Conservation (phyloP, 2,113 vertebrate species). For the Platysteira castanea region DNA sequence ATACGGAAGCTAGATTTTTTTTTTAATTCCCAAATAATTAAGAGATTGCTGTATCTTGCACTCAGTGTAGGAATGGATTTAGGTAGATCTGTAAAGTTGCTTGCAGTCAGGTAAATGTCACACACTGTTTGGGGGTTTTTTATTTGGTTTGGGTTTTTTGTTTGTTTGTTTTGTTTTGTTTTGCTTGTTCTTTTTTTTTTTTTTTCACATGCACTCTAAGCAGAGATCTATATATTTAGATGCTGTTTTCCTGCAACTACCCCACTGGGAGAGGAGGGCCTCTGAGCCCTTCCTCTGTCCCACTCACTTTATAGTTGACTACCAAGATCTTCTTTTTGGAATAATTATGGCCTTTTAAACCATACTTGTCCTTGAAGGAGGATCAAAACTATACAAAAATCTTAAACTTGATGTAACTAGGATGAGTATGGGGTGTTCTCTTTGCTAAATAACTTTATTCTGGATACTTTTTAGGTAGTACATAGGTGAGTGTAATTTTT, state of each 20-base stretch:
- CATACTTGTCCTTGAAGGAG: not conserved
- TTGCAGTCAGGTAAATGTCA: not conserved
- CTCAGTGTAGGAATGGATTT: not conserved
- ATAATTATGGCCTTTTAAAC: not conserved
- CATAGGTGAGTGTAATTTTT: not conserved
- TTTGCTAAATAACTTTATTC: not conserved
- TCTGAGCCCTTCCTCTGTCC: not conserved
- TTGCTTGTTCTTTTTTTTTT: not conserved
- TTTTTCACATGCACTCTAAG: fast-evolving
- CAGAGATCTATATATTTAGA: not conserved
- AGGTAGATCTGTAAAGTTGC: not conserved
- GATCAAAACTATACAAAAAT: not conserved
- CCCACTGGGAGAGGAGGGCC: not conserved
- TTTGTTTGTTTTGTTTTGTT: not conserved
- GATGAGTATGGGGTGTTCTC: not conserved
- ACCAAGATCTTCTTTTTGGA: not conserved
- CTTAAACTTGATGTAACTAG: not conserved
- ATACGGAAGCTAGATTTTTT: not conserved
- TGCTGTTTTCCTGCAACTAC: not conserved
- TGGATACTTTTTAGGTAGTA: not conserved
- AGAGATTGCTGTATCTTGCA: not conserved
- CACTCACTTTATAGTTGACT: not conserved
- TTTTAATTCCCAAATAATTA: not conserved
- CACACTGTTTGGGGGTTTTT: no score
- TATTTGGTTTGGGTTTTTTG: not conserved